Conservation (phyloP, 2,797 vertebrate genomes). For the Cetoscarus ocellatus region DNA sequence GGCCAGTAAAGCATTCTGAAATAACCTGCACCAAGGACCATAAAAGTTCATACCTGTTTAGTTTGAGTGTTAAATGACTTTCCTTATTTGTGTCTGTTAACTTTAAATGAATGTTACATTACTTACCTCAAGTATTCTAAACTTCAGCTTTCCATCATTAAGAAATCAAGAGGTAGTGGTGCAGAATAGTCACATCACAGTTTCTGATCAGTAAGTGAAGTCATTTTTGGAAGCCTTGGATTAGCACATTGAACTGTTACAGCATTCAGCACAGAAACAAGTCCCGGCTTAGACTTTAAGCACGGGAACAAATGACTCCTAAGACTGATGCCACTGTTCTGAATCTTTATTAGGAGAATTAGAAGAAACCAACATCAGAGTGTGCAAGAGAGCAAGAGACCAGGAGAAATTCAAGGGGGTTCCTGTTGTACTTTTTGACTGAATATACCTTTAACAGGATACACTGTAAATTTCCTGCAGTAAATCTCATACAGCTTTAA, state of each 20-base stretch:
- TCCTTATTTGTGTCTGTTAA: too few species aligned
- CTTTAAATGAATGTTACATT: too few species aligned
- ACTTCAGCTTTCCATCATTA: not conserved
- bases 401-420: not conserved
- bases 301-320: constrained; percentile 14
- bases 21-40: too few species aligned
- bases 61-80: too few species aligned
- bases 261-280: not conserved
- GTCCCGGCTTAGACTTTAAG: not conserved
- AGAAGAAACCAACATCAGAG: constrained; percentile 29
- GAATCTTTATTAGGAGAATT: constrained; percentile 47
- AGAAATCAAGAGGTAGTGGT: not conserved
- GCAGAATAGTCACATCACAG: not conserved
- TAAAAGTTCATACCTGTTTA: too few species aligned
- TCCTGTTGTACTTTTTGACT: constrained; percentile 27
- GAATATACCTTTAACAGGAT: constrained; percentile 32
- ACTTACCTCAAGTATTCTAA: too few species aligned
- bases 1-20: too few species aligned
- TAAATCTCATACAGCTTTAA: constrained; percentile 11
- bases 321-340: constrained; percentile 25
- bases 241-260: too few species aligned
- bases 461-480: constrained; percentile 27
- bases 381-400: constrained; percentile 33
- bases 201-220: not conserved
- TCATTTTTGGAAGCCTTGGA: too few species aligned